These are phyloP conservation scores for Venusia cambrica DNA, from an alignment of 2,888 invertebrate species.

Conservation along the genomic window DNA sequence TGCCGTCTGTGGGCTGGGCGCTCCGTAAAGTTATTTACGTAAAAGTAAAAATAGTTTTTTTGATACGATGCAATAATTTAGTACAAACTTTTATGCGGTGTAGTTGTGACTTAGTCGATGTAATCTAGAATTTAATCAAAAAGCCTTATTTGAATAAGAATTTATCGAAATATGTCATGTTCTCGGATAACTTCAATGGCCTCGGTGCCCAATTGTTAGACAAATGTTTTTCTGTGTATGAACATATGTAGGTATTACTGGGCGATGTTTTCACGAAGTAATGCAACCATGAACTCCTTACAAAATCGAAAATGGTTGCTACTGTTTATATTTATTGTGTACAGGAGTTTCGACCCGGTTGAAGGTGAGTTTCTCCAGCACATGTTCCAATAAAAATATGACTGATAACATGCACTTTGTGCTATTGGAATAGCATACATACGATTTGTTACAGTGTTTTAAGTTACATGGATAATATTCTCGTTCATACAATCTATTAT, in stretches of 20 bases:
- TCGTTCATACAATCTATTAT: too few relatives aligned
- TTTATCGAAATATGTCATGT: constrained; percentile 49
- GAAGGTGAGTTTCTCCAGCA: constrained; percentile 52
- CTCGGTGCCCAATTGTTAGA: constrained; percentile 55
- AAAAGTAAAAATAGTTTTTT: constrained; percentile 11
- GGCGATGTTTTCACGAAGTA: constrained; percentile 54
- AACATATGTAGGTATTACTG: constrained; percentile 50
- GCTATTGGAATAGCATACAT: too few relatives aligned
- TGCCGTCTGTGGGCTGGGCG: too few relatives aligned
- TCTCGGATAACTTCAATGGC: constrained; percentile 58
- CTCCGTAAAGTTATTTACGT: too few relatives aligned
- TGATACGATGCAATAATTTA: constrained; percentile 18
- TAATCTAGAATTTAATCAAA: constrained; percentile 1
- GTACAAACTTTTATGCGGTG: constrained; percentile 6
- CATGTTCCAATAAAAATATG: not conserved
- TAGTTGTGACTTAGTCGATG: too few relatives aligned
- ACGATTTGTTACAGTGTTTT: too few relatives aligned
- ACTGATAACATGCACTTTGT: constrained; percentile 1
- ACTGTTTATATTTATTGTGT: constrained; percentile 52
- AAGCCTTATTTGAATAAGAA: constrained; percentile 9
- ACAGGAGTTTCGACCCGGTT: constrained; percentile 49
- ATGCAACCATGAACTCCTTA: constrained; percentile 58
- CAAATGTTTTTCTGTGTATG: constrained; percentile 52
- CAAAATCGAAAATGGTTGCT: constrained; percentile 58
- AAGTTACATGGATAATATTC: too few relatives aligned